Conservation (phyloP, 2,888 invertebrate species). For the Mallateleia sp. region DNA sequence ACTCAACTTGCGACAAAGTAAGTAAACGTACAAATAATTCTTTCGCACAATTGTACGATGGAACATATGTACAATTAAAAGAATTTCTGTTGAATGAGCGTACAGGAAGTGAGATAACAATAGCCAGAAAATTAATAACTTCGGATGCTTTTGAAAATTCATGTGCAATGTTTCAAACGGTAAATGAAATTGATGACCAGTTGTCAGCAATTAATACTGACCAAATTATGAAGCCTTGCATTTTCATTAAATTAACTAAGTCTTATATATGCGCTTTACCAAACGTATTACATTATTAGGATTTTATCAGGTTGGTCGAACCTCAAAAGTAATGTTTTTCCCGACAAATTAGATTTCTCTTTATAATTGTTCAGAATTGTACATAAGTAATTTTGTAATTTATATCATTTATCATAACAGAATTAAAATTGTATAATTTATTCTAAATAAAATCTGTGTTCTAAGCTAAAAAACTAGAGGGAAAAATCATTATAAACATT, state of each 20-base stretch:
- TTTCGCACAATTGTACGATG: constrained; percentile 11
- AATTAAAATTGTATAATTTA: too few relatives aligned
- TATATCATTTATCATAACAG: too few relatives aligned
- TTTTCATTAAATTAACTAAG: constrained; percentile 9
- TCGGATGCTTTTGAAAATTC: constrained; percentile 1
- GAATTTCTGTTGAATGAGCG: constrained; percentile 24
- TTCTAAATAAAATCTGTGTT: too few relatives aligned
- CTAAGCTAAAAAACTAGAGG: too few relatives aligned
- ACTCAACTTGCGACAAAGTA: too few relatives aligned
- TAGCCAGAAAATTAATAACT: constrained; percentile 13
- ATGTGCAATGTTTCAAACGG: background rate
- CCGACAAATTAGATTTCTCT: too few relatives aligned
- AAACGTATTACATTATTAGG: constrained; percentile 24
- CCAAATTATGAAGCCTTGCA: too few relatives aligned
- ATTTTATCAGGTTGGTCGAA: too few relatives aligned
- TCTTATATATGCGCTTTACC: constrained; percentile 14
- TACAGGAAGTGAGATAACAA: background rate
- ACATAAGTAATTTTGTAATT: too few relatives aligned
- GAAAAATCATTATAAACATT: too few relatives aligned
- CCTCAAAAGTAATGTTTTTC: too few relatives aligned
- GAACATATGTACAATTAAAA: background rate
- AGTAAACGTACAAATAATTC: constrained; percentile 33
- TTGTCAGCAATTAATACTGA: background rate
- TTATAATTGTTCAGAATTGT: too few relatives aligned
- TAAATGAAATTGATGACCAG: background rate